Conservation (phyloP, 2,113 vertebrate species). For the Serilophus lunatus region DNA sequence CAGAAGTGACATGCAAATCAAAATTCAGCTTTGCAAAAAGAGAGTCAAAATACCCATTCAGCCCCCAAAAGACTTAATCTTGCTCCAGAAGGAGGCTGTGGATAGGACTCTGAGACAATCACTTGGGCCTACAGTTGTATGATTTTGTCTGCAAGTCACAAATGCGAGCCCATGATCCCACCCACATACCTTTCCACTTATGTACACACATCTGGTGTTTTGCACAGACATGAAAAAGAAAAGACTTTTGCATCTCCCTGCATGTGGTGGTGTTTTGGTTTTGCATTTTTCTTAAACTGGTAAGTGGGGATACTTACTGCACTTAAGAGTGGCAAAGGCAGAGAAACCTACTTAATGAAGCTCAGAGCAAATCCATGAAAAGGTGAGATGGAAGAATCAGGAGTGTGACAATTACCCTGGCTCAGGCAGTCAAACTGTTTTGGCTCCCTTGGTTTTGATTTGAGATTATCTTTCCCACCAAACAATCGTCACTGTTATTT, state of each 20-base stretch:
- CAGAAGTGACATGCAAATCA: not conserved
- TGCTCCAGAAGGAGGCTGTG: not conserved
- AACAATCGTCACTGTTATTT: not conserved
- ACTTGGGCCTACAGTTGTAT: not conserved
- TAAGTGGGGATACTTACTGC: not conserved
- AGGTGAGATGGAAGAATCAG: not conserved
- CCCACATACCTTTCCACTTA: constrained; percentile 49
- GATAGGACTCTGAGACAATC: not conserved
- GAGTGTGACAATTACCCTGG: not conserved
- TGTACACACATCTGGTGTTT: constrained; percentile 56
- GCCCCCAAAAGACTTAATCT: not conserved
- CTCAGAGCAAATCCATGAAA: not conserved
- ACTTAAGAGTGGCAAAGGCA: not conserved
- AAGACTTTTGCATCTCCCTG: not conserved
- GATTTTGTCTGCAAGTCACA: constrained; percentile 6
- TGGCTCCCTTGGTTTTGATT: not conserved
- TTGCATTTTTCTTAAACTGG: not conserved
- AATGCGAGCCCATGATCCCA: constrained; percentile 31
- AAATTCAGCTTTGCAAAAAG: not conserved
- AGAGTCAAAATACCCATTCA: not conserved
- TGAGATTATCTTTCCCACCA: not conserved
- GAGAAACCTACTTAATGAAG: not conserved
- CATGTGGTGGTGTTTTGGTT: not conserved
- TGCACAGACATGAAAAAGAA: constrained; percentile 4
- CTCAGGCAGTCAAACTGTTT: not conserved